phyloP scores from a whole-genome alignment of 2,888 invertebrate genomes.

The Eumerus sabulonum region DNA sequence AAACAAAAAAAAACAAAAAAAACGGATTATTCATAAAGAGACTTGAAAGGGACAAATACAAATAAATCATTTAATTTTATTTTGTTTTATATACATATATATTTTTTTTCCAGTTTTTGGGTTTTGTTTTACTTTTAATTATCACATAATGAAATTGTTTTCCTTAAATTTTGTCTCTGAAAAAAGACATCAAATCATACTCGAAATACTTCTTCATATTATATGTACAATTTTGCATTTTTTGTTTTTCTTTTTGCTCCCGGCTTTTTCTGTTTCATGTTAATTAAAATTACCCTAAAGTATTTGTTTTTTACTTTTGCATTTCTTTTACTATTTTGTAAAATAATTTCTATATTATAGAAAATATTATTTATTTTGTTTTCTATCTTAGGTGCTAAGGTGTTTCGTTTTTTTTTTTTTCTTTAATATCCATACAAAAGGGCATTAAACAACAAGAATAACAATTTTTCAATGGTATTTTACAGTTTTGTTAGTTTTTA shows the following conservation, averaged over 20 bases:
- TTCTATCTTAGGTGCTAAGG: constrained; percentile 47
- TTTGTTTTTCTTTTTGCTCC: constrained; percentile 52
- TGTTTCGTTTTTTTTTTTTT: constrained; percentile 17
- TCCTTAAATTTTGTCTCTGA: constrained; percentile 1
- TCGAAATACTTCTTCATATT: constrained; percentile 33
- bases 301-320: constrained; percentile 43
- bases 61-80: too few species aligned
- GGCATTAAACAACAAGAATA: constrained; percentile 6
- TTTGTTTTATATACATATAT: constrained; percentile 15
- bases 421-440: constrained; percentile 14
- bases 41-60: constrained; percentile 43
- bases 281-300: constrained; percentile 46
- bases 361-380: constrained; percentile 48
- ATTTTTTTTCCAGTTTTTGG: constrained; percentile 14
- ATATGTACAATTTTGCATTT: constrained; percentile 24
- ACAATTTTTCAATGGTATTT: constrained; percentile 11
- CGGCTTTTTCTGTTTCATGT: constrained; percentile 52
- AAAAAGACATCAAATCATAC: constrained; percentile 12
- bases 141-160: constrained; percentile 47
- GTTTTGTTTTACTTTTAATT: constrained; percentile 27
- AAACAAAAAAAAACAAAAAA: neutral
- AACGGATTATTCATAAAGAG: constrained; percentile 18
- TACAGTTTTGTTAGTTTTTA: constrained; percentile 13
- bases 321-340: constrained; percentile 36
- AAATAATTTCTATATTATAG: constrained; percentile 59